A percentile compares a stretch with the other conserved stretches of the same genome.
phyloP scores from a whole-genome alignment of 2,888 invertebrate genomes.

The Drosophila tripunctata region DNA sequence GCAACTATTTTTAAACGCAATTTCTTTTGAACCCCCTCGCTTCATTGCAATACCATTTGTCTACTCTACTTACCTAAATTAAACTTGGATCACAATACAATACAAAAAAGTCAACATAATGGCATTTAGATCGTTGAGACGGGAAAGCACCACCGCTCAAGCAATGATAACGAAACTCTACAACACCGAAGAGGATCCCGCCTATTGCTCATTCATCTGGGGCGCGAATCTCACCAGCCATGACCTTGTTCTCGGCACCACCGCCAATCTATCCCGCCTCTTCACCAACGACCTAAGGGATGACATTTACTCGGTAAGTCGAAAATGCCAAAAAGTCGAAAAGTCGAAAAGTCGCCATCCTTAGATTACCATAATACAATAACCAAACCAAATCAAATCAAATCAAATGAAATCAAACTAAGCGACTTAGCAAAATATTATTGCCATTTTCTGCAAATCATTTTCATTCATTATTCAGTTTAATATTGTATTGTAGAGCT shows the following conservation, averaged over 20 bases:
- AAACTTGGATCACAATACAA: slow-evolving; percentile 35
- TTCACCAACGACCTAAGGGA: slow-evolving; percentile 65
- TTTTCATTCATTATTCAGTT: too few species aligned
- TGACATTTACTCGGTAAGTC: slow-evolving; percentile 73
- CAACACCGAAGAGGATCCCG: slow-evolving; percentile 83
- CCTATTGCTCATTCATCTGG: slow-evolving; percentile 83
- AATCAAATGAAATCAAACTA: slow-evolving; percentile 35
- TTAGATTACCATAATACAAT: slow-evolving; percentile 44
- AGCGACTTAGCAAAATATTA: slow-evolving; percentile 31
- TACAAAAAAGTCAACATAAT: slow-evolving; percentile 1
- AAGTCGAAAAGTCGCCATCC: background rate
- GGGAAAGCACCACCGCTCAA: background rate
- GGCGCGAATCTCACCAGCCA: slow-evolving; percentile 73
- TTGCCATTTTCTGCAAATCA: slow-evolving; percentile 7
- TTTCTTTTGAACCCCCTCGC: slow-evolving; percentile 44
- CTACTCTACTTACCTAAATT: slow-evolving; percentile 61
- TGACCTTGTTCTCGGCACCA: slow-evolving; percentile 28
- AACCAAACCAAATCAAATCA: slow-evolving; percentile 32
- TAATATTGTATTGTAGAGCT: too few species aligned
- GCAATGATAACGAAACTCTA: slow-evolving; percentile 84
- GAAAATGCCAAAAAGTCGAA: background rate
- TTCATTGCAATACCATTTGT: slow-evolving; percentile 11
- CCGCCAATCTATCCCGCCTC: slow-evolving; percentile 14
- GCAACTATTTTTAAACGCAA: slow-evolving; percentile 54
- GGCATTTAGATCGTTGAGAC: slow-evolving; percentile 13